Evolutionary conservation across 2,888 invertebrate genomes (phyloP), one percentile per base, ranked within the genome.

Genomic region (Ormyrus nitidulus): DNA sequence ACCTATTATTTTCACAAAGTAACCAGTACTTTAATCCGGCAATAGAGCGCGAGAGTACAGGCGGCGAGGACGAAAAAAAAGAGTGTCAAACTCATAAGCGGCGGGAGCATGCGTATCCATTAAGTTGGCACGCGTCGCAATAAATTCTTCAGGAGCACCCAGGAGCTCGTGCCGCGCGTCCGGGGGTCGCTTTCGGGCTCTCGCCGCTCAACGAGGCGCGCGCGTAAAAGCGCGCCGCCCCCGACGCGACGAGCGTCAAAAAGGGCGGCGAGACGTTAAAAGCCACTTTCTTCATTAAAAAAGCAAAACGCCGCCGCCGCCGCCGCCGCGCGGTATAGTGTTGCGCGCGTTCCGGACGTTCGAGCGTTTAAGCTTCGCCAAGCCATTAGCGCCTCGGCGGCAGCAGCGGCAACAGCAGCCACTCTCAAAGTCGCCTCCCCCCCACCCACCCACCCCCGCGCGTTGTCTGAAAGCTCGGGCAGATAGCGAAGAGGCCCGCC

Each of bases 401-500:
- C 44, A n/a, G 46, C 44, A 65, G 8, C 46, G 11, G 19, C 19
- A 19, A 1, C 19, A 34, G 34, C 34, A 34, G 46, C 13, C 51
- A 51, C 34, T 34, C 34, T 34, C 34, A 34, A 34, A 51, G 10
- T 10, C 13, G 66, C 34, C 34, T 66, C 19, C 7, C 6, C 34
- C 13, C 34, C 10, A 2, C 6, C 34, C 34, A 8, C 34, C 4
- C 61, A 34, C 44, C 13, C 53, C 54, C 62, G 13, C 19, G 19
- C 13, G 70, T 48, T 59, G 44, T n/a, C 3, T 10, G 5, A 34
- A 34, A 34, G 48, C 10, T 48, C 46, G n/a, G 10, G 62, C 69
- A 71, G 71, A 71, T 71, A 71, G 74, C 56, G 81, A 53, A 19
- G 19, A 19, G 19, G 19, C 19, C 19, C 19, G 19, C 19, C 19